These are phyloP conservation scores for Leptinotarsa rubiginosa DNA, from an alignment of 2,888 invertebrate genomes.

Conservation along the genomic window DNA sequence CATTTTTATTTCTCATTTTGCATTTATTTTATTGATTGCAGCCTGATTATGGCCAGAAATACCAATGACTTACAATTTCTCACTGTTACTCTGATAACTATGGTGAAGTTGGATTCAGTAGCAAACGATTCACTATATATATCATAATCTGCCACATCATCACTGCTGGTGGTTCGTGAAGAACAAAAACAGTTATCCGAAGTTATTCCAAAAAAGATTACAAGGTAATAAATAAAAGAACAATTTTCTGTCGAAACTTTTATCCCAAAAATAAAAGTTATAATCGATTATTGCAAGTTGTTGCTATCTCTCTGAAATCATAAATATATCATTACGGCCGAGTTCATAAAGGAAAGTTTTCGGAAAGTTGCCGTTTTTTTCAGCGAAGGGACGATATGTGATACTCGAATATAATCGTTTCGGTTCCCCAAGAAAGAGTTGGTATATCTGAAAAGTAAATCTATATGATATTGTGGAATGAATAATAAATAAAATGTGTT, in stretches of 20 bases:
- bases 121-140: conserved; percentile 25
- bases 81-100: neutral
- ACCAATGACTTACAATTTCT: neutral
- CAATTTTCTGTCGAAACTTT: conserved; percentile 60
- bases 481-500: no score
- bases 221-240: conserved; percentile 59
- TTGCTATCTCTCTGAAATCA: conserved; percentile 46
- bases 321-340: conserved; percentile 45
- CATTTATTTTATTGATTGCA: no score
- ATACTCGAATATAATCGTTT: conserved; percentile 12
- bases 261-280: conserved; percentile 56
- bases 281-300: conserved; percentile 51
- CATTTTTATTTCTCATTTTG: no score
- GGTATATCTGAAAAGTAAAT: neutral
- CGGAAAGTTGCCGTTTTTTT: neutral
- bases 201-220: conserved; percentile 58
- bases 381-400: neutral
- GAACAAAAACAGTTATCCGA: conserved; percentile 54
- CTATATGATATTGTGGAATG: no score
- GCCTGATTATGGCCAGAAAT: no score
- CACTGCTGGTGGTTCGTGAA: conserved; percentile 24
- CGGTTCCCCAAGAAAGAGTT: neutral
- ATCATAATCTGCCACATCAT: conserved; percentile 31
- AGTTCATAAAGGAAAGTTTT: conserved; percentile 16
- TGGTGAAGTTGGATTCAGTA: neutral